Base-by-base conservation (phyloP, 1,140 invertebrate genomes). In the Achatina immaculata region DNA sequence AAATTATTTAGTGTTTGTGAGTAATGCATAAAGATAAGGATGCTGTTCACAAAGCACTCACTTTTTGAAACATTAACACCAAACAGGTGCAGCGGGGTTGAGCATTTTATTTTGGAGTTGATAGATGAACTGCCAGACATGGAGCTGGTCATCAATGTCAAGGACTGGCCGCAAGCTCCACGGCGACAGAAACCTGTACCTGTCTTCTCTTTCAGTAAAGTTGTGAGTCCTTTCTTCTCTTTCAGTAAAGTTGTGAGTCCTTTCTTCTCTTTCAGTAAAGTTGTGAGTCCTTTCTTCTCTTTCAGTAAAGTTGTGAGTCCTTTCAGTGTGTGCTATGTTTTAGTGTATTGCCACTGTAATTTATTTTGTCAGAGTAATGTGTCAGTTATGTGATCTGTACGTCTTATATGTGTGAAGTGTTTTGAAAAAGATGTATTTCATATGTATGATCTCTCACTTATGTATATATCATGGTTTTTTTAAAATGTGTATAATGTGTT, bases 191-290 rank as follows among this genome's bases (percentile, higher is more conserved):
- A 93, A 83, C 92, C 93, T 38, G 87, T 94, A 51, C 97, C 97
- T 34, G 93, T 99, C 38, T 96, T 99, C 90, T 99, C 97, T 14
- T 99, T 99, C 88, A 99, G 97, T 90, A 99, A 98, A 93, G 95
- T 95, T 66, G 87, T 85, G 75, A 84, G 80, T 82, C 43, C 43
- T 48, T 34, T 75, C 69, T 74, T 77, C 51, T 43, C 81, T 31
- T n/a, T 48, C 38, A 48, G n/a, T 40, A 74, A 73, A 73, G 9
- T 78, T n/a, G 4, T 24, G 51, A 77, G 31, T 45, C 24, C 45
- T 28, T 71, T 71, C 69, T 80, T 48, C 4, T 48, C 51, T 0
- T 48, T 24, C 11, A 7, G 43, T 45, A 45, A 45, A 45, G 7
- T 19, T 45, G n/a, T n/a, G n/a, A n/a, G n/a, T n/a, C 97, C 97